Conservation (phyloP, 1,140 invertebrate genomes). For the Lucilia sericata region DNA sequence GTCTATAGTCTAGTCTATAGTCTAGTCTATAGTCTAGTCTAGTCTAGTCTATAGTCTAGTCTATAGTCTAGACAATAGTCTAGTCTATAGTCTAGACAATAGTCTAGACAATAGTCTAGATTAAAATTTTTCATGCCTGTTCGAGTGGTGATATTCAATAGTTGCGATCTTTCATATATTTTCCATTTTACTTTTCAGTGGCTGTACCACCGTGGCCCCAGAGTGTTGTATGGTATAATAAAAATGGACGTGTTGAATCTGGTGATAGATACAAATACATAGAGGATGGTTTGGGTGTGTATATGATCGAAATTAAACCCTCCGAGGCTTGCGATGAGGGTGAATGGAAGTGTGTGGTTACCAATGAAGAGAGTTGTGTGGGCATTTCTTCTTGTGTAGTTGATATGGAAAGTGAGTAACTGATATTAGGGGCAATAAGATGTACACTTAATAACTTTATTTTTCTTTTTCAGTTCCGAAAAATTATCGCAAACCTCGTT, state of each 20-base stretch:
- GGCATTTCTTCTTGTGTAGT: constrained; percentile 79
- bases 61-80: no score
- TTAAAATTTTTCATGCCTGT: no score
- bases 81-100: no score
- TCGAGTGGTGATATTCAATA: no score
- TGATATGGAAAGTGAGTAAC: constrained; percentile 73
- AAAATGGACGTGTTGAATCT: constrained; percentile 78
- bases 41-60: no score
- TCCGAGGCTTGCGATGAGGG: constrained; percentile 85
- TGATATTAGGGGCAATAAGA: neutral
- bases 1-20: no score
- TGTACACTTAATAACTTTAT: neutral
- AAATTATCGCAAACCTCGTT: constrained; percentile 88
- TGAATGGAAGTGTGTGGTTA: constrained; percentile 89
- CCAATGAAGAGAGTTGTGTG: constrained; percentile 77
- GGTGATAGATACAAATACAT: constrained; percentile 76
- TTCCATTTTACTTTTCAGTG: constrained; percentile 68
- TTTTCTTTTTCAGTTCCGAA: constrained; percentile 74
- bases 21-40: no score
- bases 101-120: no score
- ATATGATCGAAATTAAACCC: constrained; percentile 78
- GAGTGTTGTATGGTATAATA: constrained; percentile 85
- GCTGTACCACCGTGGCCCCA: constrained; percentile 85
- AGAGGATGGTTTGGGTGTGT: constrained; percentile 84
- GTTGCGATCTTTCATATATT: no score